A percentile compares a stretch with the other conserved stretches of the same genome.
phyloP scores from a whole-genome alignment of 1,140 invertebrate species.

The Oryctes rhinoceros region DNA sequence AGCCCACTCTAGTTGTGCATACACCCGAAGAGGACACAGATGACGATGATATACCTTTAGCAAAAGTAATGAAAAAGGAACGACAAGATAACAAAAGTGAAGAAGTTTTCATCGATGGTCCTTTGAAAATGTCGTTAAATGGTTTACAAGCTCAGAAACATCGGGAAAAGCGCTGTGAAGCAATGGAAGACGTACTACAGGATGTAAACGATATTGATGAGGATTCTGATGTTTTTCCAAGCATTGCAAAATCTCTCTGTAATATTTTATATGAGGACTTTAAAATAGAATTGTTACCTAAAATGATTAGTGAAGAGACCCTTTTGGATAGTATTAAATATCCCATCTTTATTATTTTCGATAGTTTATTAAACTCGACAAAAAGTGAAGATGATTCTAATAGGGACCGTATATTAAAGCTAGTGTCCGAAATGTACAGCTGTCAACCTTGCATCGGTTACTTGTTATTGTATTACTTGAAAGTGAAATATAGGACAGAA shows the following conservation, averaged over 20 bases:
- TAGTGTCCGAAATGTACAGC: slow-evolving; percentile 76
- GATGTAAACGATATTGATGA: slow-evolving; percentile 68
- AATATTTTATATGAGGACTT: slow-evolving; percentile 65
- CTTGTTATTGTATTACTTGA: slow-evolving; percentile 85
- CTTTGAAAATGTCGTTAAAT: slow-evolving; percentile 72
- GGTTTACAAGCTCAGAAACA: slow-evolving; percentile 72
- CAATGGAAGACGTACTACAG: slow-evolving; percentile 76
- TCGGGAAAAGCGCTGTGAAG: slow-evolving; percentile 72
- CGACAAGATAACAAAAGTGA: slow-evolving; percentile 61
- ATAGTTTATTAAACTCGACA: slow-evolving; percentile 71
- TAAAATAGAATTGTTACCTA: slow-evolving; percentile 63
- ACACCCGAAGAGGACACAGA: slow-evolving; percentile 75
- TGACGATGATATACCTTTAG: slow-evolving; percentile 85
- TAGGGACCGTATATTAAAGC: slow-evolving; percentile 75
- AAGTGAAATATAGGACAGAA: slow-evolving; percentile 74
- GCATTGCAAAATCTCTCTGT: slow-evolving; percentile 65
- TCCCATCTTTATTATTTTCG: slow-evolving; percentile 83
- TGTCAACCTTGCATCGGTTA: slow-evolving; percentile 79
- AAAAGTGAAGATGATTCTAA: slow-evolving; percentile 79
- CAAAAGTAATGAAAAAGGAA: slow-evolving; percentile 66
- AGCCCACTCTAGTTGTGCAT: slow-evolving; percentile 63
- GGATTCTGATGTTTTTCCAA: slow-evolving; percentile 61
- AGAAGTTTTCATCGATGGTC: slow-evolving; percentile 62
- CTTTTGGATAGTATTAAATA: slow-evolving; percentile 80
- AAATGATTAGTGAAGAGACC: slow-evolving; percentile 64